Percentiles rank a stretch among this genome's conserved stretches.
Evolutionary conservation across 1,140 invertebrate genomes (phyloP).

Genomic region (Lutraria rhynchaena): DNA sequence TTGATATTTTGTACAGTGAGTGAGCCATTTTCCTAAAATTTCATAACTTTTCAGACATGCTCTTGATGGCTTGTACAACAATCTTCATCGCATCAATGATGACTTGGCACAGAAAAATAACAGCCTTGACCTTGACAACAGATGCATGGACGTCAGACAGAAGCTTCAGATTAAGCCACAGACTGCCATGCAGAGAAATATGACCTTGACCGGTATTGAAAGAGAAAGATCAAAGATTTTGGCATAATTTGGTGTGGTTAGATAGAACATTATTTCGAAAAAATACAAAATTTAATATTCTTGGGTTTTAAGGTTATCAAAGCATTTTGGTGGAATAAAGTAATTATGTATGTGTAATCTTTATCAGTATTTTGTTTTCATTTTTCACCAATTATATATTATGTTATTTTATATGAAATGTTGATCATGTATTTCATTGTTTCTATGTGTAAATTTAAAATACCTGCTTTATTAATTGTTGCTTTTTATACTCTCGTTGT

Average conservation of each 20-base stretch:
- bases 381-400: no score
- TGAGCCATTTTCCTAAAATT: no score
- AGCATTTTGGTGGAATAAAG: no score
- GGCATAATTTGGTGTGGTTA: slow-evolving; percentile 73
- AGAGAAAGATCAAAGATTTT: slow-evolving; percentile 75
- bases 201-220: slow-evolving; percentile 79
- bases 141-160: slow-evolving; percentile 79
- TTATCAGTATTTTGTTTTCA: no score
- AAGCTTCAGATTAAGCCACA: slow-evolving; percentile 77
- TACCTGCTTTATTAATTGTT: no score
- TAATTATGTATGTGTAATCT: no score
- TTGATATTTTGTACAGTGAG: no score
- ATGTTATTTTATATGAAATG: no score
- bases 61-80: slow-evolving; percentile 81
- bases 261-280: neutral
- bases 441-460: no score
- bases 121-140: slow-evolving; percentile 81
- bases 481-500: no score
- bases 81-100: slow-evolving; percentile 81
- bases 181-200: slow-evolving; percentile 77
- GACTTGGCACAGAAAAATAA: slow-evolving; percentile 81
- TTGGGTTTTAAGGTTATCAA: no score
- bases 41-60: slow-evolving; percentile 77
- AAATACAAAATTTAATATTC: neutral
- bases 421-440: no score